Evolutionary conservation across 2,888 invertebrate species (phyloP).

Genomic region (Belgica antarctica): DNA sequence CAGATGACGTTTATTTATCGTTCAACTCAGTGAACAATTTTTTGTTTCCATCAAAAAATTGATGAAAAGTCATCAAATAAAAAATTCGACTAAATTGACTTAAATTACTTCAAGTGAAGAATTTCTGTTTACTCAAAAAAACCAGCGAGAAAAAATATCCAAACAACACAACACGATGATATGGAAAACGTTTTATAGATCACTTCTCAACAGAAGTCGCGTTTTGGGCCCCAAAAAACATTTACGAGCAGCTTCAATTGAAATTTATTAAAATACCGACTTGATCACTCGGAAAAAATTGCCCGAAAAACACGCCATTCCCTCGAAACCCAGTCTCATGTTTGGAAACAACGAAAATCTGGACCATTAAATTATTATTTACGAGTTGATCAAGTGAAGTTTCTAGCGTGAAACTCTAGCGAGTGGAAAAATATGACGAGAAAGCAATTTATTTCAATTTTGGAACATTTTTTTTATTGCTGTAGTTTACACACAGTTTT

Average conservation of each 20-base stretch:
- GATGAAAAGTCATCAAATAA: slow-evolving; percentile 32
- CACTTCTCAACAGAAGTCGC: neutral
- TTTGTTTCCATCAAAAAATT: neutral
- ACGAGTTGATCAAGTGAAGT: neutral
- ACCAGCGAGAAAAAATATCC: neutral
- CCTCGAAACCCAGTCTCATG: neutral
- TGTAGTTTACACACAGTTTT: no score
- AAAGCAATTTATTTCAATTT: slow-evolving; percentile 17
- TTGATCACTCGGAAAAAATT: neutral
- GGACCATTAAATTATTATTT: slow-evolving; percentile 36
- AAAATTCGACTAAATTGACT: slow-evolving; percentile 38
- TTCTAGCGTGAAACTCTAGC: neutral
- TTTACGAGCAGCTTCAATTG: slow-evolving; percentile 28
- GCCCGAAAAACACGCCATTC: neutral
- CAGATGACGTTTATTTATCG: slow-evolving; percentile 8
- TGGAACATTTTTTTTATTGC: slow-evolving; percentile 8
- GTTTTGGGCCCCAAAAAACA: neutral
- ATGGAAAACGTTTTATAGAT: neutral
- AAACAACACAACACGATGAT: slow-evolving; percentile 7
- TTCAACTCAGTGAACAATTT: slow-evolving; percentile 12
- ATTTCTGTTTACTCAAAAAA: neutral
- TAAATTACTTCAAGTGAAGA: slow-evolving; percentile 40
- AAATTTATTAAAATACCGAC: slow-evolving; percentile 26
- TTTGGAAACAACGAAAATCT: slow-evolving; percentile 28
- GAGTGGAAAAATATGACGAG: neutral